Evolutionary conservation across 2,888 invertebrate genomes (phyloP).

Genomic region (Habroteleia sp.): DNA sequence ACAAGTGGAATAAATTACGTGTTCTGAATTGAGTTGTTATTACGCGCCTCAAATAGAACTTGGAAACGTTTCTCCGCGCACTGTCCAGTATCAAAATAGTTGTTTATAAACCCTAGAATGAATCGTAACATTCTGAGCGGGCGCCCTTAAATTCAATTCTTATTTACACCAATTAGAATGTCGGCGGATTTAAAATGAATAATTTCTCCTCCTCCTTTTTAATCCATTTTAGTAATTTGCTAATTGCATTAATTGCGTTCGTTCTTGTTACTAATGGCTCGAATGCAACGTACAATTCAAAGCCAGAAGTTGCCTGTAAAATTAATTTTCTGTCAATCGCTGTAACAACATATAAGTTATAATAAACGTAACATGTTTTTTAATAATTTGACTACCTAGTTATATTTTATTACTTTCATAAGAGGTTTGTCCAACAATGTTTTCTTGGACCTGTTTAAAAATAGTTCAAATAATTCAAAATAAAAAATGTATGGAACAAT

Average conservation of each 20-base stretch:
- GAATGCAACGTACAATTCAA: conserved; percentile 96
- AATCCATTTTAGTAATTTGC: conserved; percentile 95
- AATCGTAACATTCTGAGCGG: not conserved
- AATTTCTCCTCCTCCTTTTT: conserved; percentile 95
- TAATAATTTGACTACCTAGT: too few species aligned
- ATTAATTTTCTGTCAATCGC: too few species aligned
- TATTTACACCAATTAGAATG: conserved; percentile 83
- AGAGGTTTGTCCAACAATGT: too few species aligned
- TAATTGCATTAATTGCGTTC: conserved; percentile 91
- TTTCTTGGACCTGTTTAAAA: too few species aligned
- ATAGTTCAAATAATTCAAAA: too few species aligned
- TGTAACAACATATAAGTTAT: too few species aligned
- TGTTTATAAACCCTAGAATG: conserved; percentile 5
- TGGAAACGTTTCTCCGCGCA: not conserved
- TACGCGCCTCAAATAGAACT: conserved; percentile 11
- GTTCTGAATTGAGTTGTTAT: too few species aligned
- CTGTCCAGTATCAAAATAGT: conserved; percentile 27
- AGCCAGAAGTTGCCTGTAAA: conserved; percentile 90
- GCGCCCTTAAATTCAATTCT: too few species aligned
- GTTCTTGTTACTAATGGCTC: conserved; percentile 94
- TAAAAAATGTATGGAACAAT: too few species aligned
- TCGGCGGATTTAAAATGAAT: conserved; percentile 93
- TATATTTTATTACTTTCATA: too few species aligned
- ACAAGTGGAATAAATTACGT: conserved; percentile 17
- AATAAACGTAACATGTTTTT: too few species aligned